Evolutionary conservation across 2,888 invertebrate species (phyloP).

Genomic region (Acanthococcus lagerstroemiae): DNA sequence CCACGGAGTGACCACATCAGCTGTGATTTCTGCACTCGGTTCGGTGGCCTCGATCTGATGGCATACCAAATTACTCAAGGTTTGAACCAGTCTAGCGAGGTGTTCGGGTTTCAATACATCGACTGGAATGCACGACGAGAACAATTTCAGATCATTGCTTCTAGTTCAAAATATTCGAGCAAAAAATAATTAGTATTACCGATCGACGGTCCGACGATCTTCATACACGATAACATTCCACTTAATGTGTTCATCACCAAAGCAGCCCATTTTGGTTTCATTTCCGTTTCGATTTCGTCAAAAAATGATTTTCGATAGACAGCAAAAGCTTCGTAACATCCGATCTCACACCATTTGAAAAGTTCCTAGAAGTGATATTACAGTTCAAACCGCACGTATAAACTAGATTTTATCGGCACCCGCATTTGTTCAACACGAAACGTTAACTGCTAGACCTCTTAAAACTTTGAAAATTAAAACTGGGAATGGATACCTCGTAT

Average conservation of each 20-base stretch:
- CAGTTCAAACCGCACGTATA: no score
- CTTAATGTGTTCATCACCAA: constrained; percentile 43
- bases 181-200: constrained; percentile 40
- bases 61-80: constrained; percentile 62
- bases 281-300: constrained; percentile 40
- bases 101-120: constrained; percentile 2
- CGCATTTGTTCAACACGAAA: no score
- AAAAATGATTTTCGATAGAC: constrained; percentile 47
- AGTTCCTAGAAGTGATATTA: constrained; percentile 47
- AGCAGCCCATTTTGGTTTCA: constrained; percentile 34
- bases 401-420: no score
- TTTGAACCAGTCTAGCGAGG: constrained; percentile 56
- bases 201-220: constrained; percentile 47
- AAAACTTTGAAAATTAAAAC: constrained; percentile 6
- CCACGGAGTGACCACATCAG: constrained; percentile 69
- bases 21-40: constrained; percentile 55
- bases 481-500: constrained; percentile 38
- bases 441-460: no score
- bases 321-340: constrained; percentile 61
- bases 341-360: constrained; percentile 66
- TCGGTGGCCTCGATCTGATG: constrained; percentile 60
- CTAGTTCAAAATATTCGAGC: no score
- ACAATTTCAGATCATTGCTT: no score
- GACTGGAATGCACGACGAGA: no score
- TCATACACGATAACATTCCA: constrained; percentile 46